Base-by-base conservation (phyloP, 2,797 vertebrate species). In the Rhinophrynus dorsalis region DNA sequence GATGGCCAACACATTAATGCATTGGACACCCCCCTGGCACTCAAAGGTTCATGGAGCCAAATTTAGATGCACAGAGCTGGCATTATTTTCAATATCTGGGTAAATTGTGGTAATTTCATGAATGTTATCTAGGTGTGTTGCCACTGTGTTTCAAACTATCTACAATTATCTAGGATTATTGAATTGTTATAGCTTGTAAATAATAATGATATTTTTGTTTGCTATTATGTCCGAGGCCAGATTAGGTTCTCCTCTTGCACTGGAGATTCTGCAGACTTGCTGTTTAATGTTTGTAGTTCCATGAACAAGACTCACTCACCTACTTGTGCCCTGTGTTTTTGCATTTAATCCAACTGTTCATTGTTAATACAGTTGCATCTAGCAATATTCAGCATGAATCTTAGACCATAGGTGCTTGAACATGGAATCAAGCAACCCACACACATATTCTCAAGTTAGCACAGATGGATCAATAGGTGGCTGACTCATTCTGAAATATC, bases 161-260 rank as follows among this genome's bases (percentile, higher is more conserved):
- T 30, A 30, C 4, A 30, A 4, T 3, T 54, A 7, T 54, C 13
- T 30, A 54, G 50, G 27, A 13, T 6, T 70, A 26, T 70, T 63
- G 50, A 48, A 27, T 47, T 71, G 47, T 32, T 12, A 47, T 30
- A 44, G 24, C 17, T 58, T 72, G 61, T 72, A 72, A 72, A 72
- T 72, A 72, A 65, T 71, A 56, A 11, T 21, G 7, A 2, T 8
- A 7, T 54, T 6, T 5, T 55, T 3, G 6, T 35, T 55, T 35
- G 26, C 27, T 30, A 8, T 52, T 30, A 52, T 7, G 18, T 32
- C 30, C 11, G 15, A 15, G 13, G 10, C 1, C n/a, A 52, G 18
- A 30, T 52, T 29, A 51, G 1, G n/a, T 32, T 30, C 2, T 30
- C n/a, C 10, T 32, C 11, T 44, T 40, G 45, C 42, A 55, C 21